Conservation (phyloP, 2,888 invertebrate species). For the Cerastoderma edule region DNA sequence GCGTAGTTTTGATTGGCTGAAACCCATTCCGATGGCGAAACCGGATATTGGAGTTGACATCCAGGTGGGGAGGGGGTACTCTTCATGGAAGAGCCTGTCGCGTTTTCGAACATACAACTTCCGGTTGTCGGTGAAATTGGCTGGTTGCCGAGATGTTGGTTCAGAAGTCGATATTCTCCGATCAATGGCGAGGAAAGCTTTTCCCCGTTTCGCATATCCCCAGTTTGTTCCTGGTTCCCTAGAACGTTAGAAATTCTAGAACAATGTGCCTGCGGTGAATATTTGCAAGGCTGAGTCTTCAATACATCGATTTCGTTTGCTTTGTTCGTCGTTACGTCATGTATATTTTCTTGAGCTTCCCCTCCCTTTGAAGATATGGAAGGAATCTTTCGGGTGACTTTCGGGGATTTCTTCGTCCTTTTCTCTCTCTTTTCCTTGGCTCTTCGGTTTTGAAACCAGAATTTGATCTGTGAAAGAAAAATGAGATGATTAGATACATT, state of each 20-base stretch:
- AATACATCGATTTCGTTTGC: neutral
- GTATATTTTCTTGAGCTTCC: neutral
- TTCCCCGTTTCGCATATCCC: neutral
- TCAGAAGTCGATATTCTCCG: neutral
- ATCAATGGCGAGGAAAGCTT: neutral
- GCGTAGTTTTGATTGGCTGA: neutral
- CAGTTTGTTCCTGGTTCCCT: neutral
- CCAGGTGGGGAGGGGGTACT: neutral
- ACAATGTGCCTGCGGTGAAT: neutral
- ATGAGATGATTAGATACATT: neutral
- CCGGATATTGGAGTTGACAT: neutral
- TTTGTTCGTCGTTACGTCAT: no score
- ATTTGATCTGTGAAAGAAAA: constrained; percentile 85
- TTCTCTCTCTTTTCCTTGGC: constrained; percentile 94
- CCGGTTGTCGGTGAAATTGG: neutral
- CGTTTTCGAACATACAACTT: constrained; percentile 10
- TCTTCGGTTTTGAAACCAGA: constrained; percentile 92
- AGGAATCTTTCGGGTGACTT: neutral
- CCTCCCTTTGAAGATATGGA: no score
- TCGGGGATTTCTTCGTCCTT: neutral
- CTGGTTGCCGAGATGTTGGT: neutral
- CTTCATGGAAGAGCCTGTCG: neutral
- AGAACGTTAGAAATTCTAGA: neutral
- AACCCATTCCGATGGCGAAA: constrained; percentile 12
- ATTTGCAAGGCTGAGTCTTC: constrained; percentile 6